Conservation (phyloP, 1,140 invertebrate species). For the Fopius arisanus region DNA sequence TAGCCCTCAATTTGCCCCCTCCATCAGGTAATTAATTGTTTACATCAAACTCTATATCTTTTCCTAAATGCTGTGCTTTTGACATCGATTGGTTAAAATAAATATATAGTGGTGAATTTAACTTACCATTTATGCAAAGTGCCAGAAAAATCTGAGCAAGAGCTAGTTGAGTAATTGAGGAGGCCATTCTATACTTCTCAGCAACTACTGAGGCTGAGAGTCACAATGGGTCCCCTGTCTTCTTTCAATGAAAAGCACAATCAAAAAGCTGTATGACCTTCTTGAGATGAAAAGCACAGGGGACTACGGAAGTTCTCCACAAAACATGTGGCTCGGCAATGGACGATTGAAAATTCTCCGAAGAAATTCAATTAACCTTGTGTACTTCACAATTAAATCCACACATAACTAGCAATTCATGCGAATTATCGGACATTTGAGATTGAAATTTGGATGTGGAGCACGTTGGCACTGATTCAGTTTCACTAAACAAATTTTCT, state of each 20-base stretch:
- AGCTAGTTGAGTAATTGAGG: background rate
- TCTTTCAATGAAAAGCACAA: background rate
- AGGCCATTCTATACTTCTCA: background rate
- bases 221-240: background rate
- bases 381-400: background rate
- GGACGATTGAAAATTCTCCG: background rate
- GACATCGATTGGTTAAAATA: too few relatives aligned
- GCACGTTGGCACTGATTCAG: background rate
- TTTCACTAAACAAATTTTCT: background rate
- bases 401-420: background rate
- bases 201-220: background rate
- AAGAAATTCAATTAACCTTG: background rate
- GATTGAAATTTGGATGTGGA: background rate
- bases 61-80: background rate
- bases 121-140: constrained; percentile 3
- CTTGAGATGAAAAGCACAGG: background rate
- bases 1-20: background rate
- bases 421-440: background rate
- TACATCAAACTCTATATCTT: background rate
- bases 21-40: background rate
- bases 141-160: background rate
- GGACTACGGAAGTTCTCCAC: background rate
- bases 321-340: background rate
- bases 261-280: background rate
- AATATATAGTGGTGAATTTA: background rate